A percentile compares a stretch with the other conserved stretches of the same genome.
Conservation (phyloP, 1,140 invertebrate genomes). For the Drosophila trapezifrons region DNA sequence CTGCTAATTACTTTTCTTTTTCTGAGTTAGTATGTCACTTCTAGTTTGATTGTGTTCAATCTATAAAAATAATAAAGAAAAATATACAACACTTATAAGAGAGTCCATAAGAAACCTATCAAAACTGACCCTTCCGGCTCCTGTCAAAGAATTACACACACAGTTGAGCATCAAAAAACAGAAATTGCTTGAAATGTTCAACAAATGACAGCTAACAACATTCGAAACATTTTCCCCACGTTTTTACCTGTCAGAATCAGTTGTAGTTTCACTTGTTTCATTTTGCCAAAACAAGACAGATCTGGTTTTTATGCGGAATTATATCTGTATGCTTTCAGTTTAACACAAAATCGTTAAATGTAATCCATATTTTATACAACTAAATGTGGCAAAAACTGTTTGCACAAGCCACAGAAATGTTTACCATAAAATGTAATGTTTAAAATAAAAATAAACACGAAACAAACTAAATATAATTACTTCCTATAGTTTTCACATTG, state of each 20-base stretch:
- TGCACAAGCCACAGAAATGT: conserved; percentile 3
- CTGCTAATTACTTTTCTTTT: too few relatives aligned
- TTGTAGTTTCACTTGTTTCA: conserved; percentile 8
- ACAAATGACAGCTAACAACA: background rate
- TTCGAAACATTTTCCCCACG: background rate
- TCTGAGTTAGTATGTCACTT: too few relatives aligned
- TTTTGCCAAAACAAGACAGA: conserved; percentile 4
- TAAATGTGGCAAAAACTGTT: conserved; percentile 10
- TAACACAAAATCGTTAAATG: background rate
- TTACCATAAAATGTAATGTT: background rate
- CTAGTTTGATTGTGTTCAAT: too few relatives aligned
- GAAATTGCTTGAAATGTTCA: conserved; percentile 29
- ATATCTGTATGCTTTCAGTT: conserved; percentile 10
- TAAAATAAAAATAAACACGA: background rate
- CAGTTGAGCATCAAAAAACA: conserved; percentile 5
- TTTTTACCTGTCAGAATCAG: conserved; percentile 13
- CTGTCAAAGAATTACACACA: background rate
- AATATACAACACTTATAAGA: too few relatives aligned
- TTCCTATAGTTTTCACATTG: too few relatives aligned
- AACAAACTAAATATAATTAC: too few relatives aligned
- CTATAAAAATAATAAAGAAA: too few relatives aligned
- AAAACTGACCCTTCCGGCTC: too few relatives aligned
- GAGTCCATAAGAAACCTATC: background rate
- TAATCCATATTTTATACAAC: conserved; percentile 20
- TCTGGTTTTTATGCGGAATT: conserved; percentile 12